phyloP scores from a whole-genome alignment of 2,113 vertebrate species.

The Clarias macrocephalus region DNA sequence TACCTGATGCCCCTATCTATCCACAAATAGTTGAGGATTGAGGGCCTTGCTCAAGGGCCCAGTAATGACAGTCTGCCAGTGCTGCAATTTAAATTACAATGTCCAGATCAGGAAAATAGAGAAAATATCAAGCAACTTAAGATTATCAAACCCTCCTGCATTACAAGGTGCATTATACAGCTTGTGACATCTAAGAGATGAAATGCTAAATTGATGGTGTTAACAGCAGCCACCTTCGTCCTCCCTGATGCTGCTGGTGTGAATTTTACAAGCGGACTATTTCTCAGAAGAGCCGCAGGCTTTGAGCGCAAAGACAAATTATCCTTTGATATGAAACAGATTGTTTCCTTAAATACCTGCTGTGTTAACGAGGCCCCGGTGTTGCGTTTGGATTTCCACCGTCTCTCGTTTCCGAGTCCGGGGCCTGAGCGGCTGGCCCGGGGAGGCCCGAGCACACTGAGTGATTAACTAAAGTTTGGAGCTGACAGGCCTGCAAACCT shows the following conservation, averaged over 20 bases:
- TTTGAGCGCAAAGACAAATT: slow-evolving; percentile 69
- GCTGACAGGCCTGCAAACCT: slow-evolving; percentile 73
- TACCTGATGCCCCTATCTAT: too few relatives aligned
- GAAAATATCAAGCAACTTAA: slow-evolving; percentile 56
- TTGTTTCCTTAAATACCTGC: slow-evolving; percentile 80
- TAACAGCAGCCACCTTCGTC: slow-evolving; percentile 57
- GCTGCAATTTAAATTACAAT: too few relatives aligned
- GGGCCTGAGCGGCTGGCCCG: slow-evolving; percentile 64
- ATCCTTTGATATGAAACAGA: slow-evolving; percentile 75
- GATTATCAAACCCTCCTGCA: slow-evolving; percentile 50
- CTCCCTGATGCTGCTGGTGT: slow-evolving; percentile 43
- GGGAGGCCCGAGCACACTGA: slow-evolving; percentile 68
- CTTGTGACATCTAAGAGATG: slow-evolving; percentile 62
- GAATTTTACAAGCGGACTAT: slow-evolving; percentile 43
- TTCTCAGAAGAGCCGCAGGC: slow-evolving; percentile 49
- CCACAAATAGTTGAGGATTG: too few relatives aligned
- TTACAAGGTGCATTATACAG: slow-evolving; percentile 63
- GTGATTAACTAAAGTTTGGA: slow-evolving; percentile 79
- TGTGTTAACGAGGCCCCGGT: slow-evolving; percentile 72
- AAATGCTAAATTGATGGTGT: slow-evolving; percentile 68
- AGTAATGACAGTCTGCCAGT: too few relatives aligned
- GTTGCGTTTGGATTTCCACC: slow-evolving; percentile 55
- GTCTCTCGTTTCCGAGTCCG: slow-evolving; percentile 72
- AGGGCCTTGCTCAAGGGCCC: too few relatives aligned
- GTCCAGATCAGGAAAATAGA: too few relatives aligned